Percentiles rank a stretch among this genome's conserved stretches.
These are phyloP conservation scores for Pachliopta kotzebuea DNA, from an alignment of 2,888 invertebrate genomes.

Conservation along the genomic window DNA sequence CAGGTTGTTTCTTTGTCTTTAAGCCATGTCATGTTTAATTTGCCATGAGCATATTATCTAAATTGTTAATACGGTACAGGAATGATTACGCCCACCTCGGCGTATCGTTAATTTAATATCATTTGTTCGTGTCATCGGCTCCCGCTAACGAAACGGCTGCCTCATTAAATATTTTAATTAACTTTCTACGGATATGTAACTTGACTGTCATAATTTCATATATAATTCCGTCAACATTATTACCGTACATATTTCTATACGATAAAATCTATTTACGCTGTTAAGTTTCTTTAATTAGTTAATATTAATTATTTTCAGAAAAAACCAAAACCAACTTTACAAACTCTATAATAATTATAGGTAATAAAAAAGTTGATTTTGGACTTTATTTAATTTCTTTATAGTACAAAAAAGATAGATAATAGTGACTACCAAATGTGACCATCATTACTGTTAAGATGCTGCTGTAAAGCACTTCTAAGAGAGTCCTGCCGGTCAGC, in stretches of 20 bases:
- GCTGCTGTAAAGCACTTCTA: no score
- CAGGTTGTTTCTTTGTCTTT: neutral
- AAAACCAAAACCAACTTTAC: no score
- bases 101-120: constrained; percentile 67
- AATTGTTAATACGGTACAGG: constrained; percentile 41
- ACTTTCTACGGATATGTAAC: constrained; percentile 54
- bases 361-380: no score
- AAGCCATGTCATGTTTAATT: constrained; percentile 35
- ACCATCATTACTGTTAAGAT: no score
- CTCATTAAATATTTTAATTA: constrained; percentile 79
- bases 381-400: no score
- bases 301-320: neutral
- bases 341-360: no score
- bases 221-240: constrained; percentile 41
- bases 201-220: constrained; percentile 62
- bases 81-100: constrained; percentile 58
- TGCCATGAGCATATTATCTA: constrained; percentile 38
- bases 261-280: neutral
- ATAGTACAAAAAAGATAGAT: no score
- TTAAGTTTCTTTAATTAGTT: constrained; percentile 1
- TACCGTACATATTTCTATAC: neutral
- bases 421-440: no score
- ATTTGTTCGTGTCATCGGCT: constrained; percentile 73
- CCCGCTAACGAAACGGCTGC: constrained; percentile 58
- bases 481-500: no score